Percentiles rank a stretch among this genome's conserved stretches.
Evolutionary conservation across 2,797 vertebrate genomes (phyloP).

Genomic region (Sebastes steindachneri): DNA sequence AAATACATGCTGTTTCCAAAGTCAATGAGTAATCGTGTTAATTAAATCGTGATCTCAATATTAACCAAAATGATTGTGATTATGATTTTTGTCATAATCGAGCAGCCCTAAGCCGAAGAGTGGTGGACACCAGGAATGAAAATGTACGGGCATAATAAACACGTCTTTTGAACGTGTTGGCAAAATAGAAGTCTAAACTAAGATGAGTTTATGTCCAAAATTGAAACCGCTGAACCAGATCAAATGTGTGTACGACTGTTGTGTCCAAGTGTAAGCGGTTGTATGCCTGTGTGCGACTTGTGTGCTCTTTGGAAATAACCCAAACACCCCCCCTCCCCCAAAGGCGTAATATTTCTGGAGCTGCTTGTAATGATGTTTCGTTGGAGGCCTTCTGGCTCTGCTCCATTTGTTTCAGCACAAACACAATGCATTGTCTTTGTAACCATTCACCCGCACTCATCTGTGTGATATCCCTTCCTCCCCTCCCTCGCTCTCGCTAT

Average conservation of each 20-base stretch:
- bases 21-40: too few relatives aligned
- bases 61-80: too few relatives aligned
- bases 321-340: background rate
- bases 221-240: conserved; percentile 18
- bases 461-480: conserved; percentile 45
- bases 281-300: conserved; percentile 23
- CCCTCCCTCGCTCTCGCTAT: conserved; percentile 38
- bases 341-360: conserved; percentile 59
- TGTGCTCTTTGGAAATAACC: conserved; percentile 5
- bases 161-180: conserved; percentile 15
- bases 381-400: conserved; percentile 66
- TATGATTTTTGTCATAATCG: too few relatives aligned
- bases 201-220: background rate
- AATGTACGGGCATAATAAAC: background rate
- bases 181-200: conserved; percentile 4
- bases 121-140: background rate
- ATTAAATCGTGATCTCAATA: too few relatives aligned
- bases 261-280: conserved; percentile 32
- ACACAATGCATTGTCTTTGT: conserved; percentile 61
- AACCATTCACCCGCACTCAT: conserved; percentile 61
- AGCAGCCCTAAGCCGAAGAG: background rate
- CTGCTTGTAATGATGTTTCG: conserved; percentile 72
- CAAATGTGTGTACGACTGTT: background rate
- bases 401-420: conserved; percentile 67
- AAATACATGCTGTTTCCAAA: too few relatives aligned